Evolutionary conservation across 2,113 vertebrate genomes (phyloP).

Genomic region (Chroicocephalus ridibundus): DNA sequence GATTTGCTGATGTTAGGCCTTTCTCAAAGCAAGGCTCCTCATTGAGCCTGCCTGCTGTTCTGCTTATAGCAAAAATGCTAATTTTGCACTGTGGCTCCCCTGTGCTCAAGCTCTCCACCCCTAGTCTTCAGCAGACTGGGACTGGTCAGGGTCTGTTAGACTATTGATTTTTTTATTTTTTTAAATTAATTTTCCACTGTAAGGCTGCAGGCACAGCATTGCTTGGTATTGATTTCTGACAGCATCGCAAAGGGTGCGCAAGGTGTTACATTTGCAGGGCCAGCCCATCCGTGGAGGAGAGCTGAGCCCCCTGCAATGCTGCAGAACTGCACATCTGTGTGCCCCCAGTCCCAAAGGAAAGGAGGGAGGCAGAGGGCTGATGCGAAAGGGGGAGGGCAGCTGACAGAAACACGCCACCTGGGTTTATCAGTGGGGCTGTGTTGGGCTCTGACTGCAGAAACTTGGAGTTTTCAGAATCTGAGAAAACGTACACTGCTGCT

Average conservation of each 20-base stretch:
- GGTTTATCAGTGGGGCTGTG: neutral
- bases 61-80: neutral
- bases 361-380: neutral
- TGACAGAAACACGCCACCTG: neutral
- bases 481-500: neutral
- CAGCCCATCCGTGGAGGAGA: neutral
- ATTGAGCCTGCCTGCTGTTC: neutral
- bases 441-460: neutral
- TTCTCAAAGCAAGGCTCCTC: neutral
- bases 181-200: neutral
- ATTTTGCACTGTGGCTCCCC: neutral
- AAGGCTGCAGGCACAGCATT: neutral
- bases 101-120: neutral
- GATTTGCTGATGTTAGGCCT: neutral
- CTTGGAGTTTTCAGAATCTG: neutral
- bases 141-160: neutral
- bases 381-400: neutral
- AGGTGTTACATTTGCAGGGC: neutral
- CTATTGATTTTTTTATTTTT: neutral
- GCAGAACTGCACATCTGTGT: neutral
- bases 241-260: accelerated
- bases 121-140: neutral
- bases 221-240: neutral
- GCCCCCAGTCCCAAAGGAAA: neutral
- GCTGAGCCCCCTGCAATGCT: neutral